Base-by-base conservation (phyloP, 2,888 invertebrate genomes). In the Drosophila merina region DNA sequence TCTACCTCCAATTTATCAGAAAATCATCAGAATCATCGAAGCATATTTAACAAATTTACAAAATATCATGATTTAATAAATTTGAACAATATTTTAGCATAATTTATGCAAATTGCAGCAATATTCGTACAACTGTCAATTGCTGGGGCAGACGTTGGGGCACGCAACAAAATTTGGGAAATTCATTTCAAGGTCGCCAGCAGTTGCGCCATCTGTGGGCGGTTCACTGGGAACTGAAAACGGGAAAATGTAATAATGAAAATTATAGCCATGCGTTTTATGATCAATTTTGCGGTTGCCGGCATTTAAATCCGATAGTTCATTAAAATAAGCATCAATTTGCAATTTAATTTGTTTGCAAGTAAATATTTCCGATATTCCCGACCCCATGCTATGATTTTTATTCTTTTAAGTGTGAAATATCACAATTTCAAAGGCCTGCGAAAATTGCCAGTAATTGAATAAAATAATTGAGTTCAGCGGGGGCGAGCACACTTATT, bases 321-420 rank as follows among this genome's bases (percentile, higher is more conserved):
- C 45, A 51, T 63, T 63, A 51, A 51, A 52, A 67, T 9, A 45
- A 38, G 36, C 63, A 25, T 20, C 51, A 67, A 51, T 63, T 63
- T 67, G 44, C 45, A 9, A 26, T 63, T 63, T 64, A 44, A 50
- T 64, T 50, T 63, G 60, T 62, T 62, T 60, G 40, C 60, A 60
- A 40, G 47, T 36, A 60, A 26, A 47, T 26, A 40, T 40, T 14
- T 4, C 30, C 8, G 20, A 26, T 57, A 26, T 47, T 20, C 1
- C 20, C 1, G 20, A 31, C 38, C 30, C n/a, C 66, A 8, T 9
- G 25, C 44, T 12, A 4, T 9, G 9, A 30, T 8, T 26, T 30
- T 30, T 12, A 31, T 48, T 50, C 28, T 36, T 9, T 38, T 8
- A 20, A 30, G 12, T 42, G 31, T 14, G 25, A 63, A 63, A 38